Percentiles rank a stretch among this genome's conserved stretches.
Conservation (phyloP, 1,140 invertebrate genomes). For the Notospermus geniculatus region DNA sequence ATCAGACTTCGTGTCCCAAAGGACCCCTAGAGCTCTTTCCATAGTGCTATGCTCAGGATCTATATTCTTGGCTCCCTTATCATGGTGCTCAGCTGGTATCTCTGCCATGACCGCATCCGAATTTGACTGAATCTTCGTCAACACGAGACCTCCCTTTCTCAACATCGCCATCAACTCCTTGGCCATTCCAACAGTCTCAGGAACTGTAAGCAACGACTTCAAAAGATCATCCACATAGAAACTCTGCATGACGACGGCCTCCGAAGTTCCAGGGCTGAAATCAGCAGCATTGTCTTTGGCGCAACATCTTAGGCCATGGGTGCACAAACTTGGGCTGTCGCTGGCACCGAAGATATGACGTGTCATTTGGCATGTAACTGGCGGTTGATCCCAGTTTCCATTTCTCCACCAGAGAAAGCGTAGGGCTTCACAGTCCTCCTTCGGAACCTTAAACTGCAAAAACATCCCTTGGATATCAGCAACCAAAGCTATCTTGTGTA, state of each 20-base stretch:
- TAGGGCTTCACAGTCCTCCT: too few species aligned
- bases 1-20: not conserved
- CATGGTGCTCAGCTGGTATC: not conserved
- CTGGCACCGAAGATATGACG: too few species aligned
- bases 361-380: too few species aligned
- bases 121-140: not conserved
- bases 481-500: too few species aligned
- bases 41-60: not conserved
- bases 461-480: too few species aligned
- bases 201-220: not conserved
- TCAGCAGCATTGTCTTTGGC: not conserved
- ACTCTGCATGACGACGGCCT: not conserved
- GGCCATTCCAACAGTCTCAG: not conserved
- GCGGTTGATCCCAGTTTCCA: too few species aligned
- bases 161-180: not conserved
- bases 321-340: too few species aligned
- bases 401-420: too few species aligned
- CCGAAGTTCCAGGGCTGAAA: not conserved
- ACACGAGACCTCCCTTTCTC: not conserved
- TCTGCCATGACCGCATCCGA: not conserved
- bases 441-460: too few species aligned
- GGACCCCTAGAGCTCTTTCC: not conserved
- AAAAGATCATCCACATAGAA: not conserved
- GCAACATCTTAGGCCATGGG: too few species aligned
- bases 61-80: not conserved